Evolutionary conservation across 2,888 invertebrate species (phyloP), one percentile per base, ranked within the genome.

Genomic region (Megastigmus dorsalis): DNA sequence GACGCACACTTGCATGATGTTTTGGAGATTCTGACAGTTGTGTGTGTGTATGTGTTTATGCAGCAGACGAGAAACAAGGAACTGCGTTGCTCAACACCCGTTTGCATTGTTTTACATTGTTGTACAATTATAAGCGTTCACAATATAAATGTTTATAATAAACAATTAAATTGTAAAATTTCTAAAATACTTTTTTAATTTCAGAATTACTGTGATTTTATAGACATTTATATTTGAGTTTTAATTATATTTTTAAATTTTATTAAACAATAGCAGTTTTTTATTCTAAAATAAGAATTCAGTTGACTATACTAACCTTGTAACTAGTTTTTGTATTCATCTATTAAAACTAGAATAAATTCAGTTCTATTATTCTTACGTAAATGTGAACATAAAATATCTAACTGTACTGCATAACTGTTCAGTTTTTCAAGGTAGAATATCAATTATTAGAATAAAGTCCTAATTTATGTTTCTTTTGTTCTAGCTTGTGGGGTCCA

Each of bases 401-500:
- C n/a, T 33, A 60, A 60, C 60, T 60, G 60, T 60, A 41, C 52
- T 18, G 63, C 71, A 69, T 43, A 36, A 50, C 45, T 23, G 18
- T 63, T 75, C 6, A 13, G 23, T 68, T 36, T 30, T 28, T 20
- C 5, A n/a, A 45, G 7, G 15, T 45, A 45, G 45, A 45, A 13
- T 45, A 45, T 13, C n/a, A n/a, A 45, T 7, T 3, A 28, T 5
- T n/a, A 48, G 7, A 48, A 33, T 30, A 33, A 45, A 30, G 28
- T n/a, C n/a, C 33, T 18, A n/a, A 26, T 23, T 48, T 52, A 28
- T 5, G n/a, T n/a, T n/a, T n/a, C n/a, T 54, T 69, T 48, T n/a
- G 52, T 90, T 89, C 68, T 85, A 95, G 95, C 83, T 89, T 95
- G 81, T 95, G 95, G 95, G 95, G 94, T 66, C 92, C 95, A 48